Conservation (phyloP, 2,888 invertebrate genomes). For the Tanytarsus gracilentus region DNA sequence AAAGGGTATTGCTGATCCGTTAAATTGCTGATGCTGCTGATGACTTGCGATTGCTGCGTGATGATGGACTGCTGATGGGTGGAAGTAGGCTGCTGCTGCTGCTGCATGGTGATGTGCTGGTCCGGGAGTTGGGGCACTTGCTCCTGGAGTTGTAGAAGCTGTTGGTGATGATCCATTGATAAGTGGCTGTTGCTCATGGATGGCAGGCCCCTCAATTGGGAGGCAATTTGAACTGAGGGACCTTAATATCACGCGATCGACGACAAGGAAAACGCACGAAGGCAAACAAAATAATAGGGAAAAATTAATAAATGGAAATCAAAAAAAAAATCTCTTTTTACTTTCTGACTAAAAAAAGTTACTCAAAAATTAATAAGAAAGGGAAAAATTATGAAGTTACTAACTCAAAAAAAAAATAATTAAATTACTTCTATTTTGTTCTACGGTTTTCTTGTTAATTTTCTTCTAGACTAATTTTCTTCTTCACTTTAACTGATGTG, state of each 20-base stretch:
- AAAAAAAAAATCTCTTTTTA: not conserved
- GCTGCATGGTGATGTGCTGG: conserved; percentile 51
- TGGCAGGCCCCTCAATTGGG: conserved; percentile 87
- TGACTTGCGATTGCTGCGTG: conserved; percentile 35
- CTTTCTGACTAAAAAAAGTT: not conserved
- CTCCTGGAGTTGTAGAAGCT: conserved; percentile 32
- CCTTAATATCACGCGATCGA: conserved; percentile 36
- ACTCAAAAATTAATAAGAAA: conserved; percentile 1
- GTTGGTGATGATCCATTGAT: conserved; percentile 41
- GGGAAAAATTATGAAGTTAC: not conserved
- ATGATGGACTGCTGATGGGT: conserved; percentile 34
- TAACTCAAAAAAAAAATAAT: not conserved
- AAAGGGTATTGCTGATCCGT: conserved; percentile 58
- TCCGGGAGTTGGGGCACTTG: conserved; percentile 32
- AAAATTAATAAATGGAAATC: conserved; percentile 25
- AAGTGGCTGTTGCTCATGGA: conserved; percentile 57
- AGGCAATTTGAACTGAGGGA: conserved; percentile 75
- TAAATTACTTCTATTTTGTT: not conserved
- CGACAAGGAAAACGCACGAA: conserved; percentile 4
- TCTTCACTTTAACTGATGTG: conserved; percentile 20
- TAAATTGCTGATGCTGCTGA: conserved; percentile 37
- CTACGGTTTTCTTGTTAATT: too few species aligned
- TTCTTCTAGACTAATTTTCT: conserved; percentile 13
- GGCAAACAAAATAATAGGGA: conserved; percentile 16
- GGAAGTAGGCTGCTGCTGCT: conserved; percentile 40